These are phyloP conservation scores for Cygnus atratus DNA, from an alignment of 2,113 vertebrate genomes.

Conservation along the genomic window DNA sequence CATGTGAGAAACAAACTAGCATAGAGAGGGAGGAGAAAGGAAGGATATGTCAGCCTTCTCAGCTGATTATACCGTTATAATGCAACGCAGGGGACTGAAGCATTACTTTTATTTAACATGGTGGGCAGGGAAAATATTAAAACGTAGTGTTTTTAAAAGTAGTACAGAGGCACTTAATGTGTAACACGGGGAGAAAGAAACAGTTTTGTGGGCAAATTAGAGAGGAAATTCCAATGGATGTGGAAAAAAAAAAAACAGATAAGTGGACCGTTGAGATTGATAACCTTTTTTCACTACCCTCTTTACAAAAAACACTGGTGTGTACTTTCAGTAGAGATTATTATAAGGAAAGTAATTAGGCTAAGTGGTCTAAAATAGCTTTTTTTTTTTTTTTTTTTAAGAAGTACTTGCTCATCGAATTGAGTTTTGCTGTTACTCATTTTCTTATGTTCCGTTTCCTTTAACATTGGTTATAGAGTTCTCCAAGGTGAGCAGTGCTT, in stretches of 20 bases:
- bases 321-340: not conserved
- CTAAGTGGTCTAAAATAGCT: not conserved
- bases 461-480: not conserved
- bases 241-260: not conserved
- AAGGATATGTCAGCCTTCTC: not conserved
- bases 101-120: not conserved
- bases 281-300: not conserved
- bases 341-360: not conserved
- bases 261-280: not conserved
- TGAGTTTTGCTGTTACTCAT: not conserved
- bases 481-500: not conserved
- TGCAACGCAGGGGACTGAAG: not conserved
- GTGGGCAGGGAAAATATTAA: not conserved
- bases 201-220: not conserved
- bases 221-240: not conserved
- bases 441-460: not conserved
- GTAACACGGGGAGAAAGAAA: not conserved
- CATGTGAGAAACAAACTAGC: not conserved
- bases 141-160: not conserved
- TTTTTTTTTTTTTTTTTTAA: not conserved
- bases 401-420: not conserved
- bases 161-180: not conserved
- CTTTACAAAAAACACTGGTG: not conserved
- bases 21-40: not conserved
- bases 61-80: not conserved